These are phyloP conservation scores for Acanthochromis polyacanthus DNA, from an alignment of 2,113 vertebrate species.

Conservation along the genomic window DNA sequence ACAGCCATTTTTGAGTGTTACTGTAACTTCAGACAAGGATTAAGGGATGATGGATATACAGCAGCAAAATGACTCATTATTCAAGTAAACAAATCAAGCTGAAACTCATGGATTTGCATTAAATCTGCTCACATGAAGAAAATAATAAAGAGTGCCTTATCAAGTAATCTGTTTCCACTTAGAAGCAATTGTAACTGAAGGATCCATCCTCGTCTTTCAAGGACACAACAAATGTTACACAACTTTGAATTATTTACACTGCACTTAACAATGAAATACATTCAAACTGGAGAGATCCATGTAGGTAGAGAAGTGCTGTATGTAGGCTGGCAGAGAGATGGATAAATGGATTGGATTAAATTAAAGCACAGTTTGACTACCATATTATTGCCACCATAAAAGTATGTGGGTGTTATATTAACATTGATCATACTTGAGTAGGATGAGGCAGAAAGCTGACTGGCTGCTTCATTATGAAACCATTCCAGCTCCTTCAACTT, in stretches of 20 bases:
- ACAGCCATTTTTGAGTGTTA: neutral
- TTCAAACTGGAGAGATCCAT: constrained; percentile 11
- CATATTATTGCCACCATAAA: constrained; percentile 27
- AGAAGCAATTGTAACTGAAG: neutral
- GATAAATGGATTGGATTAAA: constrained; percentile 21
- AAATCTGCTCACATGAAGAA: neutral
- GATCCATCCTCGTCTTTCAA: neutral
- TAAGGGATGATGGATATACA: neutral
- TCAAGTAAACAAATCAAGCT: constrained; percentile 5
- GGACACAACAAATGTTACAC: constrained; percentile 11
- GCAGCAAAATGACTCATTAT: constrained; percentile 4
- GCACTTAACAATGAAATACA: neutral
- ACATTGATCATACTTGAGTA: constrained; percentile 41
- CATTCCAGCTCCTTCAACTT: constrained; percentile 33
- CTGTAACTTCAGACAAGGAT: neutral
- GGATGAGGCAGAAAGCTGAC: constrained; percentile 31
- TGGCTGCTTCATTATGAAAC: constrained; percentile 31
- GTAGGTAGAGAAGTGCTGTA: neutral
- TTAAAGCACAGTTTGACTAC: constrained; percentile 23
- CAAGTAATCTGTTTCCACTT: constrained; percentile 1
- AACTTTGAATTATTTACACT: constrained; percentile 18
- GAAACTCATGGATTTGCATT: neutral
- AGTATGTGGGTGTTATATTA: constrained; percentile 26
- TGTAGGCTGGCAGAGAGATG: constrained; percentile 7
- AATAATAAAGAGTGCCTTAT: neutral